phyloP scores from a whole-genome alignment of 1,140 invertebrate genomes.

The Carposina sasakii region DNA sequence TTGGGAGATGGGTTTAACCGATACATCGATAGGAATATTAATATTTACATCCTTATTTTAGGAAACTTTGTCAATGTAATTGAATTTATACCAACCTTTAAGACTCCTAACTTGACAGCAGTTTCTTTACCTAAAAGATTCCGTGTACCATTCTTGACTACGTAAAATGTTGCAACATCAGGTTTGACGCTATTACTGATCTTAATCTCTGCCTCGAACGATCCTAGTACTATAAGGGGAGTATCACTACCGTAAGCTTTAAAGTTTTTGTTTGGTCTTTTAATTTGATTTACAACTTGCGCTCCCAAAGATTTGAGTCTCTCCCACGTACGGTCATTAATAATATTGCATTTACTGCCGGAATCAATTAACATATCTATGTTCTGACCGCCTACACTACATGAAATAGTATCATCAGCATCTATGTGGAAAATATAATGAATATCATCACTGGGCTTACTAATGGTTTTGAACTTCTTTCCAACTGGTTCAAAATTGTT shows the following conservation, averaged over 20 bases:
- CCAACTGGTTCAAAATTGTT: background rate
- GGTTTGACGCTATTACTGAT: background rate
- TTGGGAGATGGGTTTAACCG: slow-evolving; percentile 21
- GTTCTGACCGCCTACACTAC: background rate
- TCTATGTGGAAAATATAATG: background rate
- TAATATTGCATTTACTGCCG: background rate
- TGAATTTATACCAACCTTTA: background rate
- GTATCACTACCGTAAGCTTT: background rate
- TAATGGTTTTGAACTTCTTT: background rate
- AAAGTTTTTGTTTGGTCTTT: background rate
- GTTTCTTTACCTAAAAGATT: background rate
- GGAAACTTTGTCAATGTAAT: slow-evolving; percentile 10
- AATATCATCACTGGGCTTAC: background rate
- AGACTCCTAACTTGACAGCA: background rate
- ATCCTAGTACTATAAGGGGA: background rate
- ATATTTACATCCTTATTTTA: slow-evolving; percentile 23
- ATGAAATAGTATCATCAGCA: background rate
- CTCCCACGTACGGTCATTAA: background rate
- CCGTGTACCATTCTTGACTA: background rate
- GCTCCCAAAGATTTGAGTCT: background rate
- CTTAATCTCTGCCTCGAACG: background rate
- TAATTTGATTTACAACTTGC: background rate
- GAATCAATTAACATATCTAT: background rate
- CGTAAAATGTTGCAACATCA: background rate
- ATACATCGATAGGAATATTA: slow-evolving; percentile 21